Conservation (phyloP, 2,113 vertebrate genomes). For the Bostrychus sinensis region DNA sequence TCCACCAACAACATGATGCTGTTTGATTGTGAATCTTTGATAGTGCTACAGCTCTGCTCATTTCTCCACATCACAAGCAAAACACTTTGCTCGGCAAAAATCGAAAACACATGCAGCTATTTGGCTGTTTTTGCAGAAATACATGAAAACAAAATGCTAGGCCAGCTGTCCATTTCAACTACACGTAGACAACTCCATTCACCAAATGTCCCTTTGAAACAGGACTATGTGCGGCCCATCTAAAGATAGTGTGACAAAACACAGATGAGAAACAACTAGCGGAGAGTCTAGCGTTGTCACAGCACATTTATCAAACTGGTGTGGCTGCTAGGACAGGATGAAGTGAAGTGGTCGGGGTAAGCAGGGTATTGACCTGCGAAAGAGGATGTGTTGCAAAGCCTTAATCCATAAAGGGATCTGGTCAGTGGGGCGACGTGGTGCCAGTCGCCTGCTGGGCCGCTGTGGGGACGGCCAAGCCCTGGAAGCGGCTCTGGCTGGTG, state of each 20-base stretch:
- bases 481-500: constrained; percentile 73
- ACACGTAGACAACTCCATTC: constrained; percentile 24
- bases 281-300: constrained; percentile 16
- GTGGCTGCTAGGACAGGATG: constrained; percentile 16
- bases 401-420: constrained; percentile 70
- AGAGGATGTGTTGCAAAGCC: constrained; percentile 58
- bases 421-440: constrained; percentile 56
- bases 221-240: constrained; percentile 22
- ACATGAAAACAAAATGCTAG: constrained; percentile 38
- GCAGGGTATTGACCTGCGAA: constrained; percentile 65
- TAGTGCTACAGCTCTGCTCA: constrained; percentile 26
- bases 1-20: constrained; percentile 7
- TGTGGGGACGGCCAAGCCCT: constrained; percentile 66
- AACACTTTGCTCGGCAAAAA: constrained; percentile 30
- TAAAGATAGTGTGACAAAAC: neutral
- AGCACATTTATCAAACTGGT: constrained; percentile 24
- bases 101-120: constrained; percentile 23
- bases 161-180: constrained; percentile 29
- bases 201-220: constrained; percentile 24
- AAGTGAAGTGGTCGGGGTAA: constrained; percentile 39
- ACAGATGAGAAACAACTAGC: constrained; percentile 8
- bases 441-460: constrained; percentile 71
- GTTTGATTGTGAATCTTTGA: constrained; percentile 58
- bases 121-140: constrained; percentile 6
- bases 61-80: constrained; percentile 38